A percentile compares a stretch with the other conserved stretches of the same genome.
Evolutionary conservation across 2,797 vertebrate species (phyloP).

Genomic region (Mallotus villosus): DNA sequence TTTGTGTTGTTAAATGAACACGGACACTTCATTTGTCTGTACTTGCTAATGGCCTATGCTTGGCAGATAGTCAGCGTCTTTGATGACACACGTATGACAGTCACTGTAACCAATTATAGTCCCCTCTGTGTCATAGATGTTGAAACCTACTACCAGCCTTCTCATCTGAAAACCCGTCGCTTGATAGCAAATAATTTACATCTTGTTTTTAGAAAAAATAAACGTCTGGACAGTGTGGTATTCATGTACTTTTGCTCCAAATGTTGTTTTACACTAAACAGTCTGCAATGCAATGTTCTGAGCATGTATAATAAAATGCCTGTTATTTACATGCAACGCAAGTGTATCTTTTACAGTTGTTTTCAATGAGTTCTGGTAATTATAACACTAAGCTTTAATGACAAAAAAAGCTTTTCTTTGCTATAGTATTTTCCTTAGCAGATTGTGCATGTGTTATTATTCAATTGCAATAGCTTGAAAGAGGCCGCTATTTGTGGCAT

Average conservation of each 20-base stretch:
- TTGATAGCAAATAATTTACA: constrained; percentile 72
- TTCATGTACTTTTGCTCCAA: no score
- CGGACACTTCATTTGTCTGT: constrained; percentile 8
- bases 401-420: not conserved
- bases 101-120: constrained; percentile 51
- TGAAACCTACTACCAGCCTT: constrained; percentile 40
- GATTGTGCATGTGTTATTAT: no score
- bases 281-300: no score
- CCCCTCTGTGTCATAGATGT: constrained; percentile 36
- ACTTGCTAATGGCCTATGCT: constrained; percentile 17
- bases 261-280: no score
- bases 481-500: constrained; percentile 67
- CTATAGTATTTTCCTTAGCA: not conserved
- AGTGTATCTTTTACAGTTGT: not conserved
- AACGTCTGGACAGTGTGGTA: not conserved
- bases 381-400: not conserved
- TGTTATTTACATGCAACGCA: not conserved
- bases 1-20: not conserved
- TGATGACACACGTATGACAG: constrained; percentile 49
- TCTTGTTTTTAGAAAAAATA: constrained; percentile 8
- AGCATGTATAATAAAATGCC: no score
- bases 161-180: constrained; percentile 64
- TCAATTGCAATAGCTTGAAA: constrained; percentile 52
- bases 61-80: constrained; percentile 28
- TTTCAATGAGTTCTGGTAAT: not conserved